Base-by-base conservation (phyloP, 2,888 invertebrate genomes). In the Agrilus biguttatus region DNA sequence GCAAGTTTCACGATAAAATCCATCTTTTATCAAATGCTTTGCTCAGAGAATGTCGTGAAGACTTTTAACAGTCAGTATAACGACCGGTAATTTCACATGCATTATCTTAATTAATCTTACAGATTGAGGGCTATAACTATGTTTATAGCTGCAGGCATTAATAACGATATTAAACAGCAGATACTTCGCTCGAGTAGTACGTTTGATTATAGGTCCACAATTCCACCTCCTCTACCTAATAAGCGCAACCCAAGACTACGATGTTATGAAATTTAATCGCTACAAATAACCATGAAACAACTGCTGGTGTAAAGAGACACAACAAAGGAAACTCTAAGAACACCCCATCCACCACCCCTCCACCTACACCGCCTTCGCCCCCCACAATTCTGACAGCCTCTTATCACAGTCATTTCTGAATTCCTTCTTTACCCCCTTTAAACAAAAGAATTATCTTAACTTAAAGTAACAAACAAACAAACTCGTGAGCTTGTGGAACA, bases 21-120 rank as follows among this genome's bases (percentile, higher is more conserved):
- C 33, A 40, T 33, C 33, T 41, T 41, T 33, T 21, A 14, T 41
- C 40, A 32, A 42, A 28, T 36, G 39, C 35, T 46, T 36, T 47
- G 45, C 45, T 47, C 36, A 37, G 14, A 41, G 40, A 45, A 45
- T 52, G 47, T 43, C 49, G 47, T 49, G 43, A 21, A 47, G 47
- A 28, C 28, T 28, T 28, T 28, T 49, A 53, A 51, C 28, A 28
- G 28, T 28, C 28, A 28, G 28, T 28, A 10, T 53, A 48, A 48
- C 47, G 51, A 49, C 50, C 44, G 48, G 47, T 48, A 46, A 54
- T 55, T 57, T 51, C 47, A 45, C 46, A 52, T 53, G 57, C 57
- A 57, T 58, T 59, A 59, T 58, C 58, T 57, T 57, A 59, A 60
- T 63, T 60, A 61, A 60, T 59, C 58, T 58, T 49, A 54, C 55